These are phyloP conservation scores for Bufo bufo DNA, from an alignment of 2,113 vertebrate species.

Conservation along the genomic window DNA sequence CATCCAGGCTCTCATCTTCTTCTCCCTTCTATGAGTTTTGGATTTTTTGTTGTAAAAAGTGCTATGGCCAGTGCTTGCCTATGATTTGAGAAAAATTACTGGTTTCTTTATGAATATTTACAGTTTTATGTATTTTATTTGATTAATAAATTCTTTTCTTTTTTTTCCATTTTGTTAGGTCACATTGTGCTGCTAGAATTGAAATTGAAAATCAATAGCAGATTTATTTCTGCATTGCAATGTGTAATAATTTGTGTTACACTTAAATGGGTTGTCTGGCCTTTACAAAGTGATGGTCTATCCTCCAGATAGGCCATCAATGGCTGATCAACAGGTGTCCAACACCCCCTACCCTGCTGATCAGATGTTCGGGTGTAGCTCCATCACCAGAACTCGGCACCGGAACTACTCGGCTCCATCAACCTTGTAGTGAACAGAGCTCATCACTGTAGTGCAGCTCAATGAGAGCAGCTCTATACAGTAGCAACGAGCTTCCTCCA, in stretches of 20 bases:
- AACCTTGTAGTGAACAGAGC: too few relatives aligned
- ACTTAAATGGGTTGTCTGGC: too few relatives aligned
- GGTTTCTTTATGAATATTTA: neutral
- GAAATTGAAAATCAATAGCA: neutral
- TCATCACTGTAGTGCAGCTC: too few relatives aligned
- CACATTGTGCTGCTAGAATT: neutral
- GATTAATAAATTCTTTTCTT: neutral
- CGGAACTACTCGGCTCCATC: too few relatives aligned
- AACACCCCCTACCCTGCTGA: too few relatives aligned
- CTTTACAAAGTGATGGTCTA: too few relatives aligned
- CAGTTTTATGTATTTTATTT: neutral
- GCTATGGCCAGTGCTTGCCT: conserved; percentile 77
- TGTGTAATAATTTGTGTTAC: neutral
- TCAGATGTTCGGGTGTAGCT: too few relatives aligned
- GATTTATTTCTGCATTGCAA: neutral
- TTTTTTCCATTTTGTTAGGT: neutral
- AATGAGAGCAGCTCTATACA: too few relatives aligned
- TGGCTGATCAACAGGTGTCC: too few relatives aligned
- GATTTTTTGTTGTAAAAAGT: conserved; percentile 85
- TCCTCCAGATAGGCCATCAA: too few relatives aligned
- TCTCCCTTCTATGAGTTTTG: conserved; percentile 83
- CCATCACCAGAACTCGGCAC: too few relatives aligned
- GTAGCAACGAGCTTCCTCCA: too few relatives aligned
- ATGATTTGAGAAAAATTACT: conserved; percentile 37
- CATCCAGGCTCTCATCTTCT: conserved; percentile 68